Percentiles rank a stretch among this genome's conserved stretches.
Evolutionary conservation across 2,888 invertebrate species (phyloP).

Genomic region (Cheilosia vulpina): DNA sequence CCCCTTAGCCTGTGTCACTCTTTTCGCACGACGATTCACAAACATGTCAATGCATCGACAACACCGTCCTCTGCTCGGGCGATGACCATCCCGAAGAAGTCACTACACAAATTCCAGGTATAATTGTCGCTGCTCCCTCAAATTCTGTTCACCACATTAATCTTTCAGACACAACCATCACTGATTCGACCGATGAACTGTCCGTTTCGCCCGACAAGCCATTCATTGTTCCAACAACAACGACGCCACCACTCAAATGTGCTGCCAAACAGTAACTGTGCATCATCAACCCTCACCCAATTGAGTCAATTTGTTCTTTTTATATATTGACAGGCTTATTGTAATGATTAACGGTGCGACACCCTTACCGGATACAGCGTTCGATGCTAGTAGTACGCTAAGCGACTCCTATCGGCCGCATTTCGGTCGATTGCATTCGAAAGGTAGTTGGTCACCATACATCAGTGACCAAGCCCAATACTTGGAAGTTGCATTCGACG

Average conservation of each 20-base stretch:
- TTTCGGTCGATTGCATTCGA: constrained; percentile 84
- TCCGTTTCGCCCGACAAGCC: constrained; percentile 49
- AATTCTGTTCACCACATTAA: neutral
- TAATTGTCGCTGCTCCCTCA: neutral
- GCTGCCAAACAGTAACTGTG: constrained; percentile 81
- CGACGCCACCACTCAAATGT: constrained; percentile 84
- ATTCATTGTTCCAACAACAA: constrained; percentile 77
- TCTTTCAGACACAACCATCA: constrained; percentile 21
- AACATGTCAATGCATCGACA: constrained; percentile 92
- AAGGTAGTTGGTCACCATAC: constrained; percentile 88
- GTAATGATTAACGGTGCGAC: constrained; percentile 84
- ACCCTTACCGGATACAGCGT: constrained; percentile 79
- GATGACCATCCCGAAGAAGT: constrained; percentile 76
- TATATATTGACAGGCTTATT: constrained; percentile 77
- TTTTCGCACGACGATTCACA: constrained; percentile 85
- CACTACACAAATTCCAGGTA: constrained; percentile 46
- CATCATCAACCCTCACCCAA: neutral
- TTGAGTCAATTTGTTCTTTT: neutral
- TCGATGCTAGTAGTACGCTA: constrained; percentile 86
- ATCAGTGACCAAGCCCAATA: constrained; percentile 87
- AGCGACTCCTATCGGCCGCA: constrained; percentile 85
- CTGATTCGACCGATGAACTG: neutral
- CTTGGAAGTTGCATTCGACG: constrained; percentile 88
- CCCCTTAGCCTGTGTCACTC: constrained; percentile 88
- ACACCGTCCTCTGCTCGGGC: constrained; percentile 87